These are phyloP conservation scores for Taeniopygia guttata DNA, from an alignment of 2,797 vertebrate species.

Conservation along the genomic window DNA sequence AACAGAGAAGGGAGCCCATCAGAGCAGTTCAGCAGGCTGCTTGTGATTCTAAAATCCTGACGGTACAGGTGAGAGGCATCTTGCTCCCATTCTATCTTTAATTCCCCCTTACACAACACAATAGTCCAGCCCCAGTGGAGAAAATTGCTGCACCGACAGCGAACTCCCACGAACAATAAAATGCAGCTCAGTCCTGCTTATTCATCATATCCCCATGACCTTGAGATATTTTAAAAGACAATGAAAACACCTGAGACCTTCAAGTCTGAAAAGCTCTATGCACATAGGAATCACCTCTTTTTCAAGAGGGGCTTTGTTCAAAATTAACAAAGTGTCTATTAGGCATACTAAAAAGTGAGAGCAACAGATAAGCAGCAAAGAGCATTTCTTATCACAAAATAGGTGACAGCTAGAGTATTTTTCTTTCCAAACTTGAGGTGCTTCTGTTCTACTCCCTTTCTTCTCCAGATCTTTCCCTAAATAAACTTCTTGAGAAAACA, in stretches of 20 bases:
- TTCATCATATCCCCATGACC: not conserved
- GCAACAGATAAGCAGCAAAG: not conserved
- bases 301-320: not conserved
- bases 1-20: not conserved
- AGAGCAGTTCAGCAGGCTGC: not conserved
- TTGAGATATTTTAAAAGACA: not conserved
- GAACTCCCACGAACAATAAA: conserved; percentile 1
- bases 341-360: not conserved
- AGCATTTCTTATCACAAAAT: not conserved
- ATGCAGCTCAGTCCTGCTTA: not conserved
- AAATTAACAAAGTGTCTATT: not conserved
- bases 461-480: not conserved
- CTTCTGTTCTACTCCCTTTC: not conserved
- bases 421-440: not conserved
- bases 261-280: not conserved
- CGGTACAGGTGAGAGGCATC: not conserved
- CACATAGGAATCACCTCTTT: not conserved
- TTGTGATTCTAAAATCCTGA: not conserved
- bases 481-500: not conserved
- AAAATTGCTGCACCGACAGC: not conserved
- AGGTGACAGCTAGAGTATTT: not conserved
- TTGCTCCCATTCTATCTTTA: not conserved
- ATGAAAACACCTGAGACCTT: conserved; percentile 23
- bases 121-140: not conserved
- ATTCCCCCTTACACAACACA: not conserved